These are phyloP conservation scores for Tangara arthus DNA, from an alignment of 2,797 vertebrate species.

Conservation along the genomic window DNA sequence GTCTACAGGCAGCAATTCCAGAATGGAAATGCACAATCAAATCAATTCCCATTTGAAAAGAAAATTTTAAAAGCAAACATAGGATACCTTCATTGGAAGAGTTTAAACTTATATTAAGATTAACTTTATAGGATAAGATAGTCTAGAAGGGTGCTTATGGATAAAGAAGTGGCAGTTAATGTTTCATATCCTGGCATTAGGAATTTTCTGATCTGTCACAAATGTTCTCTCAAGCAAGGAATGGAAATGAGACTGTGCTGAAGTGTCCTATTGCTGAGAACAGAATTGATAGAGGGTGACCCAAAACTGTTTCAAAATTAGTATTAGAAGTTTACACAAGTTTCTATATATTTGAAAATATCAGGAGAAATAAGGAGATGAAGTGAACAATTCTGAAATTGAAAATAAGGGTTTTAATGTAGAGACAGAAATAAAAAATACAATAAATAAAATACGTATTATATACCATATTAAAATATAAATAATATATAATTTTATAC, in stretches of 20 bases:
- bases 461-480: neutral
- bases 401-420: accelerated
- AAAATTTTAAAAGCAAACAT: neutral
- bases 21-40: neutral
- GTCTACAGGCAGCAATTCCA: neutral
- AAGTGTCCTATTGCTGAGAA: neutral
- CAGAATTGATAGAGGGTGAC: accelerated
- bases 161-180: neutral
- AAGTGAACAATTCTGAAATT: neutral
- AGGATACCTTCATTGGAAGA: neutral
- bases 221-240: neutral
- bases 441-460: neutral
- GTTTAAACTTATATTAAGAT: neutral
- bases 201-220: neutral
- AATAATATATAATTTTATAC: accelerated
- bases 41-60: neutral
- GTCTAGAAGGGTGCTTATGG: neutral
- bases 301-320: neutral
- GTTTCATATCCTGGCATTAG: neutral
- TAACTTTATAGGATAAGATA: neutral
- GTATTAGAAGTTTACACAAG: neutral
- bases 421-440: neutral
- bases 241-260: neutral
- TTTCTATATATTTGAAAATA: neutral
- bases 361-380: neutral